Percentiles rank a stretch among this genome's conserved stretches.
Conservation (phyloP, 1,140 invertebrate genomes). For the Parasteatoda tepidariorum region DNA sequence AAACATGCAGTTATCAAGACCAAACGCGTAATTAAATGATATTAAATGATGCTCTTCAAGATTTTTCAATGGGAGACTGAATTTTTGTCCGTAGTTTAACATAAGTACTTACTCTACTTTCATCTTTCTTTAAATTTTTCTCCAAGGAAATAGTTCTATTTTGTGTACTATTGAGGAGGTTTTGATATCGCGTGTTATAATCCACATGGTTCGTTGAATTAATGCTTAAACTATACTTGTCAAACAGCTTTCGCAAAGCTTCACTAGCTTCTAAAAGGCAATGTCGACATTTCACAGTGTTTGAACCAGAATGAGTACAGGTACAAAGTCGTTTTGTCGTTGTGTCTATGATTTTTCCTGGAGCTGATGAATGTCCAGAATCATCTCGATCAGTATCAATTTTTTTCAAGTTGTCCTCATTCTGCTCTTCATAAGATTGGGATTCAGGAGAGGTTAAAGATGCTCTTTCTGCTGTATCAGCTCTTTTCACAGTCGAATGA, state of each 20-base stretch:
- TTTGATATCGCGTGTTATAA: slow-evolving; percentile 38
- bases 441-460: slow-evolving; percentile 22
- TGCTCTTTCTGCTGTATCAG: slow-evolving; percentile 2
- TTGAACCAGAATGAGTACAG: slow-evolving; percentile 35
- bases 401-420: slow-evolving; percentile 26
- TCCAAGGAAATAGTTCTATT: background rate
- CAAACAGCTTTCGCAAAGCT: slow-evolving; percentile 48
- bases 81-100: no score
- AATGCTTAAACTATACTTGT: slow-evolving; percentile 33
- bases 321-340: slow-evolving; percentile 22
- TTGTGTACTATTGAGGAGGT: slow-evolving; percentile 26
- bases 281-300: slow-evolving; percentile 38
- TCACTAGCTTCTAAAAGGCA: slow-evolving; percentile 50
- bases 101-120: background rate
- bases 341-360: background rate
- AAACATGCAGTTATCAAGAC: no score
- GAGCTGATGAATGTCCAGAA: slow-evolving; percentile 36
- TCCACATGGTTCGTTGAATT: slow-evolving; percentile 39
- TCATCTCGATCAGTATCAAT: slow-evolving; percentile 33
- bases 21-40: no score
- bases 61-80: no score
- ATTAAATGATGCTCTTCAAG: no score
- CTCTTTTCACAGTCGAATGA: slow-evolving; percentile 37
- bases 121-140: slow-evolving; percentile 12
- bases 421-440: slow-evolving; percentile 20